Percentiles rank a stretch among this genome's conserved stretches.
Conservation (phyloP, 2,113 vertebrate species). For the Garra rufa region DNA sequence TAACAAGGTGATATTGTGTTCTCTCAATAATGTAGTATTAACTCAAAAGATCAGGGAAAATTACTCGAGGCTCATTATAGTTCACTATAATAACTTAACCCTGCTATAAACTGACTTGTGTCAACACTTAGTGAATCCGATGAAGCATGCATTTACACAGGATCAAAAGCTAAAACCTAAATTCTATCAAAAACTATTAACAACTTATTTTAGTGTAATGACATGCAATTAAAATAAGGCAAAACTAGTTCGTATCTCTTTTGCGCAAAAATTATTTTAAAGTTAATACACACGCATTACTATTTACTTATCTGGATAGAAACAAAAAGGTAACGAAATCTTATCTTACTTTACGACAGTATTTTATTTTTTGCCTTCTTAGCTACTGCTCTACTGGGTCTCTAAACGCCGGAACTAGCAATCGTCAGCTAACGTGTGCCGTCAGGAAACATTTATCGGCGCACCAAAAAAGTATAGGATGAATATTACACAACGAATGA, state of each 20-base stretch:
- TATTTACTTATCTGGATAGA: too few relatives aligned
- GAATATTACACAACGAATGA: background rate
- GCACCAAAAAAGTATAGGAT: background rate
- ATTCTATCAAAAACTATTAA: too few relatives aligned
- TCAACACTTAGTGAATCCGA: too few relatives aligned
- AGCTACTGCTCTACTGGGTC: background rate
- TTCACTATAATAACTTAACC: too few relatives aligned
- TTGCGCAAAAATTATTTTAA: too few relatives aligned
- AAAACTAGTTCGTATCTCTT: too few relatives aligned
- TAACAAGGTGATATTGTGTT: background rate
- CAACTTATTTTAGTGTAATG: too few relatives aligned
- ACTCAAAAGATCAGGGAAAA: background rate
- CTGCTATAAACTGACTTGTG: too few relatives aligned
- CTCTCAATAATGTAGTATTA: background rate
- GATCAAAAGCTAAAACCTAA: too few relatives aligned
- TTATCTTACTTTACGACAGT: background rate
- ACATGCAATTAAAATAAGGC: too few relatives aligned
- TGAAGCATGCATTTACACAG: too few relatives aligned
- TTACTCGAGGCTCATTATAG: background rate
- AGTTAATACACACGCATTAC: too few relatives aligned
- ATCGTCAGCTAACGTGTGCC: background rate
- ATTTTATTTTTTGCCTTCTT: background rate
- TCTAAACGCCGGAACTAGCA: conserved; percentile 25
- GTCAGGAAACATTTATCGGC: conserved; percentile 19
- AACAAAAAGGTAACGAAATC: background rate